A percentile compares a stretch with the other conserved stretches of the same genome.
Evolutionary conservation across 2,888 invertebrate species (phyloP).

Genomic region (Stenoptilia bipunctidactyla): DNA sequence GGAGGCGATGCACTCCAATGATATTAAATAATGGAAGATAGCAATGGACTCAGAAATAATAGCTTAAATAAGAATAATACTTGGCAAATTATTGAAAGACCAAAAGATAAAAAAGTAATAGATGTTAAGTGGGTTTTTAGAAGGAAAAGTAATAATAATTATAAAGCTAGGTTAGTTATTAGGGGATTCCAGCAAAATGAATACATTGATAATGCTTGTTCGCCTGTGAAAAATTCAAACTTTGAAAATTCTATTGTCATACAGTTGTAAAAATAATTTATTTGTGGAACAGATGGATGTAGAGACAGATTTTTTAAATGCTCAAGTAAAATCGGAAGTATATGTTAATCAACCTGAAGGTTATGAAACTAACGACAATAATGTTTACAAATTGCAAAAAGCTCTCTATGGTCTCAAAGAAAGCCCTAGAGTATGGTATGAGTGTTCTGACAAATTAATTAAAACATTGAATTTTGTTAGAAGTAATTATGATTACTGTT

Average conservation of each 20-base stretch:
- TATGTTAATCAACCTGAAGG: constrained; percentile 24
- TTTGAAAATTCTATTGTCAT: constrained; percentile 24
- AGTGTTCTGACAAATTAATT: constrained; percentile 15
- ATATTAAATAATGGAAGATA: constrained; percentile 18
- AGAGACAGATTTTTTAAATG: constrained; percentile 24
- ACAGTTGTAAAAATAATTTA: constrained; percentile 19
- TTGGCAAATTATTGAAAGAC: constrained; percentile 22
- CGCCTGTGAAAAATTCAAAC: constrained; percentile 24
- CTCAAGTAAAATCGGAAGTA: constrained; percentile 17
- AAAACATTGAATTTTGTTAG: constrained; percentile 14
- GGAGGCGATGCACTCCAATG: constrained; percentile 20
- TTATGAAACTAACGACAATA: constrained; percentile 20
- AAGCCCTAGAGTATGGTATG: constrained; percentile 20
- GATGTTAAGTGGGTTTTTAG: constrained; percentile 25
- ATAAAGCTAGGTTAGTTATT: constrained; percentile 17
- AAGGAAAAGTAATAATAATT: constrained; percentile 19
- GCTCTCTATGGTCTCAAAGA: constrained; percentile 21
- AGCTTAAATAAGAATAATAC: constrained; percentile 24
- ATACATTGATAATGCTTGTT: constrained; percentile 13
- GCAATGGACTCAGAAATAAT: constrained; percentile 25
- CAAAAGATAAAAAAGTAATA: constrained; percentile 21
- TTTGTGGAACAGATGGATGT: constrained; percentile 19
- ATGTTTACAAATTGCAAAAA: constrained; percentile 24
- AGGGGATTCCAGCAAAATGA: constrained; percentile 16
- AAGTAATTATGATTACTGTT: constrained; percentile 19